A percentile compares a stretch with the other conserved stretches of the same genome.
These are phyloP conservation scores for Stichopus chloronotus DNA, from an alignment of 35 echinoderm and acorn worm genomes.

Conservation along the genomic window DNA sequence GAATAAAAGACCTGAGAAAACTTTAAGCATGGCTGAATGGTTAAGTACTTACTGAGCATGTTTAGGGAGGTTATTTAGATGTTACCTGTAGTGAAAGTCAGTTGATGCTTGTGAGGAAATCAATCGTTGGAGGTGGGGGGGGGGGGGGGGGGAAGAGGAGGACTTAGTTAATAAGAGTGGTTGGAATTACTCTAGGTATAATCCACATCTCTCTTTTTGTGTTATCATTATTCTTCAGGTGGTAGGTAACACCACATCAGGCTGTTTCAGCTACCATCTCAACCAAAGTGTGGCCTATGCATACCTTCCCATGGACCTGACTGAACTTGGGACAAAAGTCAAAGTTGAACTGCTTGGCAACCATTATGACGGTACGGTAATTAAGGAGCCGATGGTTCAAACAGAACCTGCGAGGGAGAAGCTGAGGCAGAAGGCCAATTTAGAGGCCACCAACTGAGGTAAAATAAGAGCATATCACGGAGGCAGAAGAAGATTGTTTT, in stretches of 20 bases:
- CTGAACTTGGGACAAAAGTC: conserved; percentile 73
- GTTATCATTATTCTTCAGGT: conserved; percentile 59
- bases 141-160: too few species aligned
- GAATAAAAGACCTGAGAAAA: too few species aligned
- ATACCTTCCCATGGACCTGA: conserved; percentile 82
- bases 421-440: conserved; percentile 5
- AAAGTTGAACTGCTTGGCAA: conserved; percentile 92
- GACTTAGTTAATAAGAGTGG: too few species aligned
- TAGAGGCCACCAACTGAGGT: neutral
- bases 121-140: too few species aligned
- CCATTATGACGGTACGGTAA: conserved; percentile 79
- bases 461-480: too few species aligned
- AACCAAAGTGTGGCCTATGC: conserved; percentile 90
- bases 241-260: conserved; percentile 96
- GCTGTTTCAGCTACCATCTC: conserved; percentile 91
- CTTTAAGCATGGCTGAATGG: too few species aligned
- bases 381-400: conserved; percentile 76
- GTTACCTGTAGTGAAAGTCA: too few species aligned
- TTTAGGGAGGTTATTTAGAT: too few species aligned
- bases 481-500: too few species aligned
- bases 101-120: too few species aligned
- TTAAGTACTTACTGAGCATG: too few species aligned
- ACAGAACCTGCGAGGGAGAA: conserved; percentile 70
- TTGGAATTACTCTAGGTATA: neutral
- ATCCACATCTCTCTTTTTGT: neutral